Evolutionary conservation across 2,888 invertebrate species (phyloP).

Genomic region (Apamea crenata): DNA sequence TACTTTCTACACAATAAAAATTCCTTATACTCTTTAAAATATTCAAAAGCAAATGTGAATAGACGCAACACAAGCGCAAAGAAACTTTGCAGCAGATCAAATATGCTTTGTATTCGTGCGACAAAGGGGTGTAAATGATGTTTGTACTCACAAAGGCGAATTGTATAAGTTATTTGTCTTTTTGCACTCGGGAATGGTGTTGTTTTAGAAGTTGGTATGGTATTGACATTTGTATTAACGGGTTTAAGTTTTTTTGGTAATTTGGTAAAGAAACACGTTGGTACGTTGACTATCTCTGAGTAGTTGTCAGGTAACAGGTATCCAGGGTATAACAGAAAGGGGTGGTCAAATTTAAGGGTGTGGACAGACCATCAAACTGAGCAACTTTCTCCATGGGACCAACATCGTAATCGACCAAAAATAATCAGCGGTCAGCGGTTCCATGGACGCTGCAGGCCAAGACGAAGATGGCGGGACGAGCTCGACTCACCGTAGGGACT

Average conservation of each 20-base stretch:
- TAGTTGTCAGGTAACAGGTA: neutral
- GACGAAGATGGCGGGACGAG: too few relatives aligned
- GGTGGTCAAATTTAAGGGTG: too few relatives aligned
- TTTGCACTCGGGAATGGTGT: conserved; percentile 67
- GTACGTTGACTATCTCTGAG: neutral
- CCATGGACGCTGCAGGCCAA: too few relatives aligned
- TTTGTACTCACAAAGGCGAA: conserved; percentile 66
- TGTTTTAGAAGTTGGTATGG: conserved; percentile 40
- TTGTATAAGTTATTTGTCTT: conserved; percentile 72
- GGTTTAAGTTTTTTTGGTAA: neutral
- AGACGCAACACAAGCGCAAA: conserved; percentile 50
- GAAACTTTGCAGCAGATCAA: conserved; percentile 67
- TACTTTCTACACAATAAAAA: conserved; percentile 6
- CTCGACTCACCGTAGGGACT: too few relatives aligned
- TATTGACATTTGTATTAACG: conserved; percentile 9
- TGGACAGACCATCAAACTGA: too few relatives aligned
- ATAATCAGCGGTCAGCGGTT: too few relatives aligned
- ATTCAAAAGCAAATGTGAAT: conserved; percentile 48
- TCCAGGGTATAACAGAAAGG: too few relatives aligned
- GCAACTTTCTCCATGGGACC: too few relatives aligned
- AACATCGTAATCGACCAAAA: too few relatives aligned
- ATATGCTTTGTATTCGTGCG: conserved; percentile 69
- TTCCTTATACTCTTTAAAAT: conserved; percentile 33
- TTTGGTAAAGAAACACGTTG: neutral
- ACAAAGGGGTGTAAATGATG: conserved; percentile 74